Conservation (phyloP, 2,113 vertebrate genomes). For the Anguilla rostrata region DNA sequence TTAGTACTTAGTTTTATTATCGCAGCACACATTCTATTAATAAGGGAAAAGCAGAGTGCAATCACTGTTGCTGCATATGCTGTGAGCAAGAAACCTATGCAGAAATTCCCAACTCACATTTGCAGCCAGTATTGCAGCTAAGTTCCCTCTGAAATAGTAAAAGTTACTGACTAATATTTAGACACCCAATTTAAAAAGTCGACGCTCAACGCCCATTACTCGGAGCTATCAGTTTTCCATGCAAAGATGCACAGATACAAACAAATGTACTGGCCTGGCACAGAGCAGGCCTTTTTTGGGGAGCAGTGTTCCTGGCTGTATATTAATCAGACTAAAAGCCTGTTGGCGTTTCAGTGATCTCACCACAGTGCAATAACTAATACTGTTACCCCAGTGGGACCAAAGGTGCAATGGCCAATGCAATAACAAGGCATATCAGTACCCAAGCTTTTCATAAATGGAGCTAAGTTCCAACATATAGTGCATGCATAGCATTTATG, state of each 20-base stretch:
- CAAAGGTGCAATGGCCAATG: neutral
- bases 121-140: neutral
- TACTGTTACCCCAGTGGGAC: neutral
- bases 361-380: neutral
- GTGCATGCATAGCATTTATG: too few species aligned
- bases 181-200: neutral
- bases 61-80: too few species aligned
- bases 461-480: too few species aligned
- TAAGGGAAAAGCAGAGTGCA: too few species aligned
- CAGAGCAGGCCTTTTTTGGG: neutral
- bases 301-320: neutral
- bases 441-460: too few species aligned
- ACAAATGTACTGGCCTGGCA: neutral
- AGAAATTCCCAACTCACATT: neutral
- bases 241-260: neutral
- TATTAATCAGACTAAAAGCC: constrained; percentile 17
- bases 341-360: constrained; percentile 6
- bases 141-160: neutral
- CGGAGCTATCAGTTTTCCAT: neutral
- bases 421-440: too few species aligned
- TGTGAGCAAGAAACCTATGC: too few species aligned
- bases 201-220: neutral
- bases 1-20: too few species aligned
- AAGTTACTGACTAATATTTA: constrained; percentile 4
- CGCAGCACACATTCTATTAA: too few species aligned